Conservation (phyloP, 2,113 vertebrate genomes). For the Myrmecophaga tridactyla region DNA sequence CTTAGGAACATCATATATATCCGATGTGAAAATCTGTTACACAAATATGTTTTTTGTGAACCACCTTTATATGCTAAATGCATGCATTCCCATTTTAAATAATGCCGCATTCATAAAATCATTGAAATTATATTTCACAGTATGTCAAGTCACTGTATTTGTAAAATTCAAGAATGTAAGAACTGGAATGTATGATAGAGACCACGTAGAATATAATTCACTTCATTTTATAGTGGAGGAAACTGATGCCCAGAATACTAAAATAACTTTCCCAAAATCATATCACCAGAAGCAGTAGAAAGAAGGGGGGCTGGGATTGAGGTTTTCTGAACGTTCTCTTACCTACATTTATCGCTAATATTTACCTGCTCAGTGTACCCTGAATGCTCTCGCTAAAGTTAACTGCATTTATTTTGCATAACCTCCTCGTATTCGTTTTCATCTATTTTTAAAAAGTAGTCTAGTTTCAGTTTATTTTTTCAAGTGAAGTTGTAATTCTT, state of each 20-base stretch:
- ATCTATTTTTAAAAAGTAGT: background rate
- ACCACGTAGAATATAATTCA: background rate
- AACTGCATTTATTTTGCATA: background rate
- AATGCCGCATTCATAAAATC: slow-evolving; percentile 19
- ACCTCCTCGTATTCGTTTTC: background rate
- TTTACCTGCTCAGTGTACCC: no score
- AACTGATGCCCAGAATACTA: background rate
- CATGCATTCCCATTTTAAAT: background rate
- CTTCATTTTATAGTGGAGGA: background rate
- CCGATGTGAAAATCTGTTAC: background rate
- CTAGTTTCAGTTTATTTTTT: background rate
- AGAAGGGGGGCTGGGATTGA: no score
- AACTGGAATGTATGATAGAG: background rate
- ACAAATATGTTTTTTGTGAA: background rate
- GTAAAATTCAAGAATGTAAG: slow-evolving; percentile 39
- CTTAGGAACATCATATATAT: background rate
- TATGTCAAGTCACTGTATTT: slow-evolving; percentile 5
- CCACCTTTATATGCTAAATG: background rate
- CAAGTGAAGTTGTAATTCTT: background rate
- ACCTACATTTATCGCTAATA: background rate
- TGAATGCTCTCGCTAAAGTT: background rate
- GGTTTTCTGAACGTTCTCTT: background rate
- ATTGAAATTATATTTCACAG: background rate
- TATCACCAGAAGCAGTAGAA: background rate
- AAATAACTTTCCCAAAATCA: background rate